These are phyloP conservation scores for Dichetophora obliterata DNA, from an alignment of 2,888 invertebrate species.

Conservation along the genomic window DNA sequence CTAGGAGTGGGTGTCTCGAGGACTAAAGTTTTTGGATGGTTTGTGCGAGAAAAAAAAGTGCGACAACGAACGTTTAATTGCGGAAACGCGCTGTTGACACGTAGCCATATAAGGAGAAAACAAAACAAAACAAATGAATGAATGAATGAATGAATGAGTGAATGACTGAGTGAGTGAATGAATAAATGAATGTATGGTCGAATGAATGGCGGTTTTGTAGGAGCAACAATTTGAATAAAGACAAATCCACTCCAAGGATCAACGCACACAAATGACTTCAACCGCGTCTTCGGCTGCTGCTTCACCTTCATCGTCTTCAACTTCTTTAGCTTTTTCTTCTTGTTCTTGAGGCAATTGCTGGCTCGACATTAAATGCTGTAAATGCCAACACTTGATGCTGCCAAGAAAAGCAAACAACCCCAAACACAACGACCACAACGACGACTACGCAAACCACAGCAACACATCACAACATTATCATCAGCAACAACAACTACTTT, in stretches of 20 bases:
- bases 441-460: neutral
- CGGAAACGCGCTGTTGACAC: constrained; percentile 33
- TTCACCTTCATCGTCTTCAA: neutral
- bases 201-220: too few species aligned
- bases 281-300: neutral
- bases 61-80: constrained; percentile 31
- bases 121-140: neutral
- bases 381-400: constrained; percentile 26
- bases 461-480: neutral
- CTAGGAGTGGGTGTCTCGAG: neutral
- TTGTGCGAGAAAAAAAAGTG: neutral
- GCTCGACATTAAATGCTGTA: constrained; percentile 23
- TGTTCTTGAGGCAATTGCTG: constrained; percentile 1
- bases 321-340: too few species aligned
- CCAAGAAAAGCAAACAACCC: neutral
- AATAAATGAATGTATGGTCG: neutral
- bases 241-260: constrained; percentile 34
- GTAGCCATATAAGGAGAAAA: constrained; percentile 9
- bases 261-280: constrained; percentile 24
- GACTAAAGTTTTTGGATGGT: neutral
- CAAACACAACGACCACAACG: neutral
- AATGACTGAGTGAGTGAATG: neutral
- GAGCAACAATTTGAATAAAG: constrained; percentile 11
- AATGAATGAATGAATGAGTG: neutral
- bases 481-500: neutral